Evolutionary conservation across 2,888 invertebrate genomes (phyloP).

Genomic region (Lochmaea capreae): DNA sequence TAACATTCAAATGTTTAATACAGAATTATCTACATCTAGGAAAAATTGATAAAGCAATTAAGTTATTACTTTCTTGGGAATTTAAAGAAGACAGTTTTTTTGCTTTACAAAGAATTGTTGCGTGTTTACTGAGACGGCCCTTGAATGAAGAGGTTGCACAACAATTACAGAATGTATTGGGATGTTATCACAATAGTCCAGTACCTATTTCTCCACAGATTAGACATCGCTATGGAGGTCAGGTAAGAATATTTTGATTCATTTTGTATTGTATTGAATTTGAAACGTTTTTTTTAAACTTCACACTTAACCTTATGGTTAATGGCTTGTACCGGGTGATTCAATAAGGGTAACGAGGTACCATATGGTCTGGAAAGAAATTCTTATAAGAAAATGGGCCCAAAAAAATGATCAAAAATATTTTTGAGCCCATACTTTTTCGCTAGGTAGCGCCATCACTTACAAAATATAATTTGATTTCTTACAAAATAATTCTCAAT

Average conservation of each 20-base stretch:
- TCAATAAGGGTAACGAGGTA: too few relatives aligned
- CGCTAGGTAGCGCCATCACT: too few relatives aligned
- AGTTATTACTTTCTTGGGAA: constrained; percentile 74
- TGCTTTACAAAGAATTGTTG: constrained; percentile 79
- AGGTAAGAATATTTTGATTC: constrained; percentile 50
- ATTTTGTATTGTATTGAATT: too few relatives aligned
- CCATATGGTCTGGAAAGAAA: too few relatives aligned
- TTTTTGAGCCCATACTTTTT: too few relatives aligned
- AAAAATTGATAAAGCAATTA: constrained; percentile 77
- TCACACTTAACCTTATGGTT: too few relatives aligned
- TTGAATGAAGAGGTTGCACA: constrained; percentile 73
- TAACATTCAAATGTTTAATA: constrained; percentile 56
- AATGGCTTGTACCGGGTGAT: too few relatives aligned
- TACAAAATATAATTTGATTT: too few relatives aligned
- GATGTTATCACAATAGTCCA: constrained; percentile 81
- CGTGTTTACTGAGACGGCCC: constrained; percentile 72
- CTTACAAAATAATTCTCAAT: too few relatives aligned
- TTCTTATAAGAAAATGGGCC: too few relatives aligned
- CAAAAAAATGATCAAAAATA: too few relatives aligned
- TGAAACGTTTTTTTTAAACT: too few relatives aligned
- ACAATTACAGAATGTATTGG: constrained; percentile 81
- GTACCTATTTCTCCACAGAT: constrained; percentile 75
- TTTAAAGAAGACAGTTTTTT: constrained; percentile 81
- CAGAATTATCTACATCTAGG: constrained; percentile 72
- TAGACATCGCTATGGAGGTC: constrained; percentile 79